Percentiles rank a stretch among this genome's conserved stretches.
Conservation (phyloP, 2,888 invertebrate species). For the Nymphalis c-album region DNA sequence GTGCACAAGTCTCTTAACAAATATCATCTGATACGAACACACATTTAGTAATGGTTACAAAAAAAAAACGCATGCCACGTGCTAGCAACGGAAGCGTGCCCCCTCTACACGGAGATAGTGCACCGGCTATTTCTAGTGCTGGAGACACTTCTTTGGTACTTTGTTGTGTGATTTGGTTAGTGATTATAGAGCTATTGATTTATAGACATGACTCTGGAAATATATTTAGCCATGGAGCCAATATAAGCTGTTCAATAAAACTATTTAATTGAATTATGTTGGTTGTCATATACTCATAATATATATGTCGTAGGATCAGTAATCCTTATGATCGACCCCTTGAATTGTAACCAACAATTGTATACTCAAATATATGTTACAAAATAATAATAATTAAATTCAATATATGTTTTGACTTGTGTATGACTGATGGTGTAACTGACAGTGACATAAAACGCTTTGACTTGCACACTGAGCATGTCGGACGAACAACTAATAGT, state of each 20-base stretch:
- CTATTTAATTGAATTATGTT: neutral
- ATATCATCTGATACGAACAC: neutral
- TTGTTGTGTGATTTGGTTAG: slow-evolving; percentile 59
- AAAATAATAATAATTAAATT: too few relatives aligned
- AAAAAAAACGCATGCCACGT: slow-evolving; percentile 62
- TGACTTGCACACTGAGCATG: too few relatives aligned
- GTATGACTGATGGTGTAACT: too few relatives aligned
- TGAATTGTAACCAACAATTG: too few relatives aligned
- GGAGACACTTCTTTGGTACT: slow-evolving; percentile 73
- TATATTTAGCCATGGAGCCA: neutral
- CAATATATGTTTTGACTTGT: too few relatives aligned
- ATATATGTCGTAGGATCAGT: too few relatives aligned
- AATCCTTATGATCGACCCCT: too few relatives aligned
- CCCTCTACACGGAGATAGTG: slow-evolving; percentile 31
- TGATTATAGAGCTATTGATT: slow-evolving; percentile 49
- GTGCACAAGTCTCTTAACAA: neutral
- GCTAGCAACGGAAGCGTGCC: slow-evolving; percentile 62
- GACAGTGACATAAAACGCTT: too few relatives aligned
- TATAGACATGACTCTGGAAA: slow-evolving; percentile 36
- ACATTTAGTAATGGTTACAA: slow-evolving; percentile 38
- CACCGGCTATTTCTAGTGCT: slow-evolving; percentile 50
- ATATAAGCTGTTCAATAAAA: neutral
- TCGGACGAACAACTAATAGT: too few relatives aligned
- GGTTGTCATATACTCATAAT: too few relatives aligned
- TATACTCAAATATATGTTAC: too few relatives aligned